Evolutionary conservation across 2,888 invertebrate genomes (phyloP).

Genomic region (Nudaria mundana): DNA sequence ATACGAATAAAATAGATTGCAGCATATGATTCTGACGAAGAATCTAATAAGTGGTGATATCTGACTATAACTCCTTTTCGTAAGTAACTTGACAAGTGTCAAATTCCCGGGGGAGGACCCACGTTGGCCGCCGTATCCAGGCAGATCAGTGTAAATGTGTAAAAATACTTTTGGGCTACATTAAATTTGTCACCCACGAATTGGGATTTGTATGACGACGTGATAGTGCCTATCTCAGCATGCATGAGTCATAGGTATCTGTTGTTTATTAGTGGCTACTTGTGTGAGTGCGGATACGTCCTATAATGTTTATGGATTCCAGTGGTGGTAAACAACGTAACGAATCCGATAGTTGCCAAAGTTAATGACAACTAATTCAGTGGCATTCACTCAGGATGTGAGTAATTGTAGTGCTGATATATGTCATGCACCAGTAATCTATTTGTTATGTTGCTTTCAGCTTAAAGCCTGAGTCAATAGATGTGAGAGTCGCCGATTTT

Average conservation of each 20-base stretch:
- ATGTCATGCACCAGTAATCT: slow-evolving; percentile 15
- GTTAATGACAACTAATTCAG: slow-evolving; percentile 19
- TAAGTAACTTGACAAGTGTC: slow-evolving; percentile 72
- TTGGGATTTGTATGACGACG: slow-evolving; percentile 53
- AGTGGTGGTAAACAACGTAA: slow-evolving; percentile 58
- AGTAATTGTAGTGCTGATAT: slow-evolving; percentile 34
- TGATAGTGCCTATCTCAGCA: slow-evolving; percentile 66
- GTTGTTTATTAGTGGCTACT: slow-evolving; percentile 61
- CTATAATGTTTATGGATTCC: slow-evolving; percentile 67
- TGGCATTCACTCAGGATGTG: slow-evolving; percentile 39
- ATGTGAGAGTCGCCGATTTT: slow-evolving; percentile 97
- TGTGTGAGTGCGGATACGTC: slow-evolving; percentile 66
- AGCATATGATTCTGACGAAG: slow-evolving; percentile 26
- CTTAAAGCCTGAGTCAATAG: slow-evolving; percentile 96
- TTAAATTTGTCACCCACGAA: slow-evolving; percentile 41
- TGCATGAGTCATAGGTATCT: slow-evolving; percentile 70
- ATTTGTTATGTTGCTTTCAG: slow-evolving; percentile 79
- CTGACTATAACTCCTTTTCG: slow-evolving; percentile 66
- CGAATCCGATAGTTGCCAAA: slow-evolving; percentile 33
- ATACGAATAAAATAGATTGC: slow-evolving; percentile 29
- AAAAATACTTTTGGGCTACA: slow-evolving; percentile 22
- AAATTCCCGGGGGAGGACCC: slow-evolving; percentile 76
- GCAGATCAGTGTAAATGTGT: slow-evolving; percentile 29
- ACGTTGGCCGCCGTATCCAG: slow-evolving; percentile 62
- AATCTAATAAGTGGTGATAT: slow-evolving; percentile 42